Evolutionary conservation across 2,113 vertebrate genomes (phyloP).

Genomic region (Pedionomus torquatus): DNA sequence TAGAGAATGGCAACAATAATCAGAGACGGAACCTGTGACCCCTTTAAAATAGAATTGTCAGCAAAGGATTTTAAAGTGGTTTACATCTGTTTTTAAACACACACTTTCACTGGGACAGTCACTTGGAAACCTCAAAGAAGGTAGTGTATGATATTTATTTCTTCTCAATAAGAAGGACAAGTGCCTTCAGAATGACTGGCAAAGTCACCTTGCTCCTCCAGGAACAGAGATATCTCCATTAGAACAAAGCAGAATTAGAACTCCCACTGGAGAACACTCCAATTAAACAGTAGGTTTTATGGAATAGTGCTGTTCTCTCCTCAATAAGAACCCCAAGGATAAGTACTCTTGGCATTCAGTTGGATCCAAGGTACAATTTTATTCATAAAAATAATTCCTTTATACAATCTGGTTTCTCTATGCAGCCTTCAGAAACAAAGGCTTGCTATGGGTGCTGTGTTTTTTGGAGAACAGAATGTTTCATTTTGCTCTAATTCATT

Average conservation of each 20-base stretch:
- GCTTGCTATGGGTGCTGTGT: slow-evolving; percentile 30
- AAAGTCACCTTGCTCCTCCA: slow-evolving; percentile 32
- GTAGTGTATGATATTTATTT: neutral
- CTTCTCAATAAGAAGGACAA: neutral
- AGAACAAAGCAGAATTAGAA: slow-evolving; percentile 34
- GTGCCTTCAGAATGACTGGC: neutral
- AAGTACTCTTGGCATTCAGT: neutral
- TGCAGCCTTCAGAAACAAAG: neutral
- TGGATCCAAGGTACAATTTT: slow-evolving; percentile 15
- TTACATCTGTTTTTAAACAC: neutral
- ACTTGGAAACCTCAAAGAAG: neutral
- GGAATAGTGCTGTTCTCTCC: neutral
- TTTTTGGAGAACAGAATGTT: slow-evolving; percentile 75
- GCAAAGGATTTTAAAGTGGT: neutral
- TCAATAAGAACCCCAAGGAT: neutral
- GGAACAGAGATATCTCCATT: neutral
- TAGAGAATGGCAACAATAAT: neutral
- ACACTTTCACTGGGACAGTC: neutral
- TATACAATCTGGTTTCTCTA: slow-evolving; percentile 7
- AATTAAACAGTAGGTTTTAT: slow-evolving; percentile 10
- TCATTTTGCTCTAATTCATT: slow-evolving; percentile 81
- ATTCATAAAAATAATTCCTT: slow-evolving; percentile 43
- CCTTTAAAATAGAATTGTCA: neutral
- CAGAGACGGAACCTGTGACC: neutral
- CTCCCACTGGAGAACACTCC: neutral